These are phyloP conservation scores for Drosophila bunnanda DNA, from an alignment of 2,888 invertebrate genomes.

Conservation along the genomic window DNA sequence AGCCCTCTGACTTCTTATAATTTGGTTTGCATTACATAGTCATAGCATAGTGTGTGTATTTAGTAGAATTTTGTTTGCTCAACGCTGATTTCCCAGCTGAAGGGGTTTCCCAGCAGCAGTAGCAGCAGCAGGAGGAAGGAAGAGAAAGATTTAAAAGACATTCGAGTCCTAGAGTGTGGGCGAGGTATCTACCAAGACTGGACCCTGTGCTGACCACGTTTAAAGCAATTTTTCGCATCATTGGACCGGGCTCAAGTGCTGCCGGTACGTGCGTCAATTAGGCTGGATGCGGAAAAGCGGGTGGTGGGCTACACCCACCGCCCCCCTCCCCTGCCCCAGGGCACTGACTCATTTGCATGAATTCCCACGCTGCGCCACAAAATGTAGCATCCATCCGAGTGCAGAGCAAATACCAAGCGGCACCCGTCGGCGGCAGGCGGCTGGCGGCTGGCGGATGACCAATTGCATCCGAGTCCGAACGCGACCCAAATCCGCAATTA, in stretches of 20 bases:
- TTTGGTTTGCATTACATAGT: conserved; percentile 49
- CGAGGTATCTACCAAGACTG: too few species aligned
- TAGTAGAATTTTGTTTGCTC: conserved; percentile 48
- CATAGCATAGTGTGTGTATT: conserved; percentile 31
- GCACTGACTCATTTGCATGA: conserved; percentile 25
- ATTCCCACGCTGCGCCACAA: conserved; percentile 22
- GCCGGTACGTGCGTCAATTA: conserved; percentile 69
- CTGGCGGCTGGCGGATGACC: conserved; percentile 20
- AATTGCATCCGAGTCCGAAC: conserved; percentile 30
- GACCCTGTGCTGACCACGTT: conserved; percentile 38
- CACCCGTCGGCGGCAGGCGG: conserved; percentile 1
- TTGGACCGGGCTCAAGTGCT: conserved; percentile 64
- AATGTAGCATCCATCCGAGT: conserved; percentile 20
- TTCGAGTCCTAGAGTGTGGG: conserved; percentile 3
- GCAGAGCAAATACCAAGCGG: conserved; percentile 26
- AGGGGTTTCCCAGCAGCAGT: conserved; percentile 15
- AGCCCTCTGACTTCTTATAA: conserved; percentile 24
- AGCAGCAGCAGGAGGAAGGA: not conserved
- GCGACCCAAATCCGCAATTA: conserved; percentile 44
- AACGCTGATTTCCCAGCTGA: conserved; percentile 44
- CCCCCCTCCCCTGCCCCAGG: not conserved
- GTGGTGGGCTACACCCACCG: too few species aligned
- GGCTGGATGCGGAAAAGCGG: not conserved
- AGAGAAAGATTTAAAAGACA: conserved; percentile 40
- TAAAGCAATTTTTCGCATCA: conserved; percentile 75